Evolutionary conservation across 2,888 invertebrate species (phyloP).

Genomic region (Leptogaster cylindrica): DNA sequence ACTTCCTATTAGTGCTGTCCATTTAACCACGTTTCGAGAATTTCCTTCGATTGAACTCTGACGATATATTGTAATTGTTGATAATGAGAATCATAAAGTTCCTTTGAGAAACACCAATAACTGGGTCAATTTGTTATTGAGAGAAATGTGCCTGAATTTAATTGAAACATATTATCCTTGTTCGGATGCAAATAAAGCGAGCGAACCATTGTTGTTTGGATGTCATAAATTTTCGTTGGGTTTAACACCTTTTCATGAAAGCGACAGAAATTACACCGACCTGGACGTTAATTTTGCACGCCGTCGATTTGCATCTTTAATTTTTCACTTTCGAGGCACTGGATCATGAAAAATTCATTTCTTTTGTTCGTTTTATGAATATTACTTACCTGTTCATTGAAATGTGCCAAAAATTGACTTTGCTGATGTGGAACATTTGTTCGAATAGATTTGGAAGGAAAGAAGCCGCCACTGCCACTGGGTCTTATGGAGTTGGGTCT

Average conservation of each 20-base stretch:
- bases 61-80: too few relatives aligned
- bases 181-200: not conserved
- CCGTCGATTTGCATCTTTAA: too few relatives aligned
- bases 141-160: not conserved
- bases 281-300: not conserved
- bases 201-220: not conserved
- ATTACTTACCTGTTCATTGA: conserved; percentile 58
- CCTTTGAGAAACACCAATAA: too few relatives aligned
- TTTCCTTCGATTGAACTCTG: too few relatives aligned
- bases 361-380: not conserved
- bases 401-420: conserved; percentile 59
- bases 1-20: too few relatives aligned
- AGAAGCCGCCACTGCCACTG: conserved; percentile 47
- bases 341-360: not conserved
- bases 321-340: not conserved
- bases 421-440: conserved; percentile 61
- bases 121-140: too few relatives aligned
- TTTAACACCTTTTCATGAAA: not conserved
- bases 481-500: conserved; percentile 58
- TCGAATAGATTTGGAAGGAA: conserved; percentile 47
- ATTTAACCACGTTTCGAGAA: too few relatives aligned
- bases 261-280: not conserved
- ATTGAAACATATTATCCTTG: not conserved
- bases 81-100: too few relatives aligned
- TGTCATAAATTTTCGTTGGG: not conserved